Conservation (phyloP, 2,888 invertebrate genomes). For the Limnephilus rhombicus region DNA sequence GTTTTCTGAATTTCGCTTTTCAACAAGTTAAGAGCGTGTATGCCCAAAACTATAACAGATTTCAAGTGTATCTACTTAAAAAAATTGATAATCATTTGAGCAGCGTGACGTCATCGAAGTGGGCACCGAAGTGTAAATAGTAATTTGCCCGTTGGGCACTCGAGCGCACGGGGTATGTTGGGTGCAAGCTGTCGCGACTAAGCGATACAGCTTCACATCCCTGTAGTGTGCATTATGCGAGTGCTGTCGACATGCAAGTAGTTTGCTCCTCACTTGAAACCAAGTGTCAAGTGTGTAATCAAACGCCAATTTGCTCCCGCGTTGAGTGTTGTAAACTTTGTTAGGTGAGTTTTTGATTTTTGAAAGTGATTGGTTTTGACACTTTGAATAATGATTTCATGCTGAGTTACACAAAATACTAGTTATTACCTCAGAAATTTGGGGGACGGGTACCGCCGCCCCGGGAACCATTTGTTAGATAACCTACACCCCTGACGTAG, state of each 20-base stretch:
- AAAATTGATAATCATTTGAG: conserved; percentile 25
- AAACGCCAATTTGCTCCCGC: conserved; percentile 37
- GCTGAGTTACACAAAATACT: too few relatives aligned
- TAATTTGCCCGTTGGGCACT: conserved; percentile 58
- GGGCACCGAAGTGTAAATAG: conserved; percentile 62
- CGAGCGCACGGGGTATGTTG: background rate
- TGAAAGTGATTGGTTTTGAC: background rate
- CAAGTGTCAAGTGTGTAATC: conserved; percentile 44
- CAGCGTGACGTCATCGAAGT: conserved; percentile 30
- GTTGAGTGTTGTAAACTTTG: background rate
- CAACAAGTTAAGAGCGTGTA: too few relatives aligned
- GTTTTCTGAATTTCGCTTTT: too few relatives aligned
- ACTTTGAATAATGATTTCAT: background rate
- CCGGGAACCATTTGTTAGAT: too few relatives aligned
- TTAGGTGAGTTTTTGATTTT: background rate
- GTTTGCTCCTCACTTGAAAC: conserved; percentile 1
- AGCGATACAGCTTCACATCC: conserved; percentile 7
- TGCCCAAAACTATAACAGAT: background rate
- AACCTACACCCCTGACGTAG: too few relatives aligned
- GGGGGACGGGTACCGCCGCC: too few relatives aligned
- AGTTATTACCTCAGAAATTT: too few relatives aligned
- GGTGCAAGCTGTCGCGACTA: background rate
- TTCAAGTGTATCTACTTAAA: conserved; percentile 25
- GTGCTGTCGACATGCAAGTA: background rate
- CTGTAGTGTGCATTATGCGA: background rate